Percentiles rank a stretch among this genome's conserved stretches.
phyloP scores from a whole-genome alignment of 2,888 invertebrate genomes.

The Leucophenga montana region DNA sequence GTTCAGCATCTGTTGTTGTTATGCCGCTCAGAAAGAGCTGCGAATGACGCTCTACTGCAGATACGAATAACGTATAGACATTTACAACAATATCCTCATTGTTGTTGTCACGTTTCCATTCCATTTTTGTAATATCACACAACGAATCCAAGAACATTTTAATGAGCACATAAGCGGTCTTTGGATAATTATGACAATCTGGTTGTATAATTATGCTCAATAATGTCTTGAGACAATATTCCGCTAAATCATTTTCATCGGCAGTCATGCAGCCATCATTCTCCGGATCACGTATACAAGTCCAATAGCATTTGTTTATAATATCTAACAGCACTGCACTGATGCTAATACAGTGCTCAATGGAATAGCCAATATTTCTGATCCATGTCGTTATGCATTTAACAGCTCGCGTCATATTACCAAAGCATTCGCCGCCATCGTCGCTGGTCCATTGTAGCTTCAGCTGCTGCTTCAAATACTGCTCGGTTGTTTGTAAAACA shows the following conservation, averaged over 20 bases:
- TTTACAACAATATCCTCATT: slow-evolving; percentile 79
- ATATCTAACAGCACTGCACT: slow-evolving; percentile 72
- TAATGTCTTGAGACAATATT: slow-evolving; percentile 78
- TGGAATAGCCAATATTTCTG: slow-evolving; percentile 69
- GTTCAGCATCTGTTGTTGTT: slow-evolving; percentile 70
- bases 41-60: slow-evolving; percentile 83
- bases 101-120: slow-evolving; percentile 73
- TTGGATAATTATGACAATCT: slow-evolving; percentile 77
- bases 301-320: slow-evolving; percentile 73
- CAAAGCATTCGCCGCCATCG: slow-evolving; percentile 71
- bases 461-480: slow-evolving; percentile 66
- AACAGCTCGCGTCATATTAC: slow-evolving; percentile 75
- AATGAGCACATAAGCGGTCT: slow-evolving; percentile 76
- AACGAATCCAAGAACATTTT: slow-evolving; percentile 77
- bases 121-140: slow-evolving; percentile 75
- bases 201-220: slow-evolving; percentile 76
- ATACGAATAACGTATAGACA: slow-evolving; percentile 80
- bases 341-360: slow-evolving; percentile 70
- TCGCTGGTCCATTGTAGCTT: slow-evolving; percentile 57
- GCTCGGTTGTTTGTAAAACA: slow-evolving; percentile 69
- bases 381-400: slow-evolving; percentile 79
- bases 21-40: slow-evolving; percentile 72
- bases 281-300: slow-evolving; percentile 72
- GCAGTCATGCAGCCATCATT: slow-evolving; percentile 74
- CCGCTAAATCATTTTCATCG: slow-evolving; percentile 77